These are phyloP conservation scores for Erpobdella octoculata DNA, from an alignment of 2,888 invertebrate genomes.

Conservation along the genomic window DNA sequence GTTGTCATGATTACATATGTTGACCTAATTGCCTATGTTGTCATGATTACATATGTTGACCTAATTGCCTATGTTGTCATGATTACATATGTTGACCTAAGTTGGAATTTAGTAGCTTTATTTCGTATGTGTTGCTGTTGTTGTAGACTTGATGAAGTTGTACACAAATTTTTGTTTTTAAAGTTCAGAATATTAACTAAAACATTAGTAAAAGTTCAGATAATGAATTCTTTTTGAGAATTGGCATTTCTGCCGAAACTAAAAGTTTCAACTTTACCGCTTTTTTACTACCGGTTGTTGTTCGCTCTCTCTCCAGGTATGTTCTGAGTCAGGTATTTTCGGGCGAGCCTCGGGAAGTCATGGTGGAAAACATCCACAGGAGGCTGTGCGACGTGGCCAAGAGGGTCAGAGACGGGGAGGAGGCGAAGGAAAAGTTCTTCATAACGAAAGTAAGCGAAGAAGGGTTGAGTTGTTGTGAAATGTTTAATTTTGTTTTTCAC, in stretches of 20 bases:
- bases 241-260: too few species aligned
- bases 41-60: too few species aligned
- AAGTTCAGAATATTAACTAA: too few species aligned
- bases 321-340: conserved; percentile 51
- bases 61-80: too few species aligned
- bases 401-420: conserved; percentile 62
- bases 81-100: too few species aligned
- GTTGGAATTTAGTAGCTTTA: too few species aligned
- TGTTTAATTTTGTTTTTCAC: not conserved
- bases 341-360: conserved; percentile 67
- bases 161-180: not conserved
- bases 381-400: conserved; percentile 70
- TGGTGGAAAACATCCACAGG: conserved; percentile 73
- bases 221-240: too few species aligned
- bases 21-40: too few species aligned
- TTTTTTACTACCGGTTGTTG: not conserved
- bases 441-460: conserved; percentile 73
- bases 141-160: not conserved
- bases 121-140: too few species aligned
- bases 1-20: too few species aligned
- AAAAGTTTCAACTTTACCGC: not conserved
- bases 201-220: too few species aligned
- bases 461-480: not conserved
- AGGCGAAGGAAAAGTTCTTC: conserved; percentile 68
- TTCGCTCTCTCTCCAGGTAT: conserved; percentile 50